A percentile compares a stretch with the other conserved stretches of the same genome.
phyloP scores from a whole-genome alignment of 1,140 invertebrate genomes.

The Branchinecta lindahli region DNA sequence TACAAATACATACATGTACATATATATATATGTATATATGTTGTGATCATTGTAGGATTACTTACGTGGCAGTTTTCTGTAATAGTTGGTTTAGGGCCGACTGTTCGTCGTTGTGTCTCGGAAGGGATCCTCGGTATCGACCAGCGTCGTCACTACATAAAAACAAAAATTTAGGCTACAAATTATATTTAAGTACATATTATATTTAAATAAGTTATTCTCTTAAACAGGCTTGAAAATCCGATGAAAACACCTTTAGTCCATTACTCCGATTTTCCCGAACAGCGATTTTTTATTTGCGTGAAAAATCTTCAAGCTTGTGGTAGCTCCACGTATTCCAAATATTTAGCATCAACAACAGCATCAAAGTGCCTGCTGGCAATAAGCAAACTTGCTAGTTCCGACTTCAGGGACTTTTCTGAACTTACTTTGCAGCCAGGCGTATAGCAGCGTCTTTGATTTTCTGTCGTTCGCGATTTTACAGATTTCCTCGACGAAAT shows the following conservation, averaged over 20 bases:
- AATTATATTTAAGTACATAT: no score
- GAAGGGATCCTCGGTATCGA: slow-evolving; percentile 44
- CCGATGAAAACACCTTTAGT: neutral
- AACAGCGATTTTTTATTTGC: neutral
- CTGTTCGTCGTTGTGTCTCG: slow-evolving; percentile 70
- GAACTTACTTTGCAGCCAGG: no score
- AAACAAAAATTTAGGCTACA: slow-evolving; percentile 19
- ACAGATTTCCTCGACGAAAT: no score
- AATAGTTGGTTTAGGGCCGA: slow-evolving; percentile 69
- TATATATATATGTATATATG: slow-evolving; percentile 9
- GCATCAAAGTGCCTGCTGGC: no score
- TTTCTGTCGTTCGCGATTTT: no score
- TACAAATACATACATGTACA: slow-evolving; percentile 6
- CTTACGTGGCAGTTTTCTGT: slow-evolving; percentile 72
- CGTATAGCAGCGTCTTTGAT: no score
- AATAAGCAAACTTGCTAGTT: no score
- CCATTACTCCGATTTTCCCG: neutral
- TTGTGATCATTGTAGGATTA: slow-evolving; percentile 23
- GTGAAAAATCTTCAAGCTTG: neutral
- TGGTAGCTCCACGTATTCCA: neutral
- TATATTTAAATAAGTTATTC: neutral
- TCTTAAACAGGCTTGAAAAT: neutral
- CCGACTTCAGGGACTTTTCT: no score
- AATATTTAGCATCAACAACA: no score
- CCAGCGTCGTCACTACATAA: slow-evolving; percentile 45